These are phyloP conservation scores for Diaperis boleti DNA, from an alignment of 2,888 invertebrate genomes.

Conservation along the genomic window DNA sequence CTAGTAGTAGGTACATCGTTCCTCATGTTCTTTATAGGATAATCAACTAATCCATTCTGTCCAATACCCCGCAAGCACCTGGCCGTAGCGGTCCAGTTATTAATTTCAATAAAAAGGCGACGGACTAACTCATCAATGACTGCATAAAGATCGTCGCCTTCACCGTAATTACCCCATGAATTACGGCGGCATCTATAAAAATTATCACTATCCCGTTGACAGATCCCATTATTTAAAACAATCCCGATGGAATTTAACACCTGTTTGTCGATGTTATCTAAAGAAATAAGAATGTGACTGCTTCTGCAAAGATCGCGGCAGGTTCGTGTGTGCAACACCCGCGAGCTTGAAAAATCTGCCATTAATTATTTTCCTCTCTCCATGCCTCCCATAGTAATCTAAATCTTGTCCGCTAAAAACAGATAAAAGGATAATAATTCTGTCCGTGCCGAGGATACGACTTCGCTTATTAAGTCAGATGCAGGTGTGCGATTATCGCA, in stretches of 20 bases:
- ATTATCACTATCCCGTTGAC: constrained; percentile 28
- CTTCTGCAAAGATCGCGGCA: constrained; percentile 53
- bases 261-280: constrained; percentile 57
- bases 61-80: constrained; percentile 3
- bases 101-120: constrained; percentile 9
- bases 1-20: neutral
- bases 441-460: constrained; percentile 23
- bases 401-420: constrained; percentile 27
- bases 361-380: constrained; percentile 55
- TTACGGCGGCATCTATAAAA: constrained; percentile 22
- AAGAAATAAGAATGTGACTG: constrained; percentile 53
- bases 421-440: constrained; percentile 33
- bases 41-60: constrained; percentile 10
- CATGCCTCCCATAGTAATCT: constrained; percentile 49
- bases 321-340: constrained; percentile 52
- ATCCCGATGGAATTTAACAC: constrained; percentile 58
- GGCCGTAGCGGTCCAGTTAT: constrained; percentile 10
- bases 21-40: neutral
- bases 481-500: constrained; percentile 35
- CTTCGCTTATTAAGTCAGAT: constrained; percentile 22
- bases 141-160: neutral
- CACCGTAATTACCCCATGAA: constrained; percentile 19
- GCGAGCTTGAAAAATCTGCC: constrained; percentile 52
- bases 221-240: constrained; percentile 55
- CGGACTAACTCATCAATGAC: neutral